phyloP scores from a whole-genome alignment of 2,888 invertebrate genomes.

The Dicyrtoma fusca region DNA sequence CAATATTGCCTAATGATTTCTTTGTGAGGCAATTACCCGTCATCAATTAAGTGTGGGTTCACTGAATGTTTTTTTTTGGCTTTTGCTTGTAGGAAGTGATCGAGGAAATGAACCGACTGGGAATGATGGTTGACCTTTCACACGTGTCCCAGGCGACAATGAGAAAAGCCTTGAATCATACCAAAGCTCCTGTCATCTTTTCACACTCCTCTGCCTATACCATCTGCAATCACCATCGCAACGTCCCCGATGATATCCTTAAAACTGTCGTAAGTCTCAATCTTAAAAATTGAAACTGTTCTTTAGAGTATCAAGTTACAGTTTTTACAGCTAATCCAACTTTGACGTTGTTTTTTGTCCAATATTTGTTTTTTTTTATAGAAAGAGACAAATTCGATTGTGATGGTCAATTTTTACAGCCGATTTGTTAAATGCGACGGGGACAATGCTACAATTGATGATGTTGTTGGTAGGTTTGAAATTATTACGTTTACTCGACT shows the following conservation, averaged over 20 bases:
- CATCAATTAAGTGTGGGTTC: not conserved
- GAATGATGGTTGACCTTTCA: slow-evolving; percentile 71
- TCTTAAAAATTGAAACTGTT: no score
- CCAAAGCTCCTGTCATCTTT: slow-evolving; percentile 62
- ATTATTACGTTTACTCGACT: not conserved
- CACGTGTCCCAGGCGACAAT: slow-evolving; percentile 69
- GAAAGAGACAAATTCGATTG: slow-evolving; percentile 79
- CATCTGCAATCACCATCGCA: slow-evolving; percentile 66
- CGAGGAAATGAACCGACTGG: slow-evolving; percentile 70
- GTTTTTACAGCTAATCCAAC: no score
- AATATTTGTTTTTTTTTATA: slow-evolving; percentile 57
- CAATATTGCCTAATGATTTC: not conserved
- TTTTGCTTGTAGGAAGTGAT: slow-evolving; percentile 43
- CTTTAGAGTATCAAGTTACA: no score
- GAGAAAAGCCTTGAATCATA: slow-evolving; percentile 65
- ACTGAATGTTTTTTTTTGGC: not conserved
- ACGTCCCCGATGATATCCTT: slow-evolving; percentile 68
- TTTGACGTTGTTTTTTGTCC: no score
- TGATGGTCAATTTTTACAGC: slow-evolving; percentile 91
- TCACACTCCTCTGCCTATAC: slow-evolving; percentile 67
- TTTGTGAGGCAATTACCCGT: not conserved
- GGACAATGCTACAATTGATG: slow-evolving; percentile 71
- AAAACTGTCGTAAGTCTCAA: slow-evolving; percentile 63
- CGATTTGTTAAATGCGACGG: slow-evolving; percentile 78
- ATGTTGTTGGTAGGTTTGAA: slow-evolving; percentile 72